Evolutionary conservation across 2,888 invertebrate species (phyloP), one percentile per base, ranked within the genome.

Genomic region (Trachelus iudaicus): DNA sequence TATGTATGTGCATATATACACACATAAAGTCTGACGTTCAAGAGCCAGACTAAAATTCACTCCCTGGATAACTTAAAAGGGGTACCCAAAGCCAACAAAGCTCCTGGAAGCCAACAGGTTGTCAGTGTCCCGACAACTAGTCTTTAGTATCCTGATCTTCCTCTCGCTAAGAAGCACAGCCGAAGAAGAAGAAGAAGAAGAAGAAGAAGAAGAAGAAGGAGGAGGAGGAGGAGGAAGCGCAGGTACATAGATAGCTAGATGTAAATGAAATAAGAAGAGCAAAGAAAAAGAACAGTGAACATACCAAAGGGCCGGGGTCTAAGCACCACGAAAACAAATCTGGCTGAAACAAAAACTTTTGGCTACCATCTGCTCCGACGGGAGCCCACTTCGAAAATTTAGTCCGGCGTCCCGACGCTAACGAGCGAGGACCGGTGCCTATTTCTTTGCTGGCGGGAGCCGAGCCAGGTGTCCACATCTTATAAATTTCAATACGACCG

Each of bases 401-500:
- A 30, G 71, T 69, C 71, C 71, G 71, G 1, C 13, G 31, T 33
- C 31, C 31, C 71, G 71, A 69, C 31, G 33, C 71, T 33, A 33
- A 69, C 71, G 71, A 33, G 71, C 71, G 71, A 69, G 76, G 79
- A 78, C 78, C 73, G 77, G 80, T 77, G 80, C 82, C 83, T 81
- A 82, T 82, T 81, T 78, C 82, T 83, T 82, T 79, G 79, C 81
- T 75, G 81, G 56, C 74, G 30, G 34, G 31, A 40, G 75, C 40
- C 81, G 79, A 80, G 86, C 87, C 89, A 88, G 89, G 89, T 89
- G 89, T 88, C 86, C 87, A 83, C 86, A 78, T 86, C 84, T 87
- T 87, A 87, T 87, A 87, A 88, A 87, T 89, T 87, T 89, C 87
- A 89, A 88, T 89, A 84, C 83, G 82, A 82, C 81, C 80, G 79